These are phyloP conservation scores for Sander vitreus DNA, from an alignment of 2,113 vertebrate species.

Conservation along the genomic window DNA sequence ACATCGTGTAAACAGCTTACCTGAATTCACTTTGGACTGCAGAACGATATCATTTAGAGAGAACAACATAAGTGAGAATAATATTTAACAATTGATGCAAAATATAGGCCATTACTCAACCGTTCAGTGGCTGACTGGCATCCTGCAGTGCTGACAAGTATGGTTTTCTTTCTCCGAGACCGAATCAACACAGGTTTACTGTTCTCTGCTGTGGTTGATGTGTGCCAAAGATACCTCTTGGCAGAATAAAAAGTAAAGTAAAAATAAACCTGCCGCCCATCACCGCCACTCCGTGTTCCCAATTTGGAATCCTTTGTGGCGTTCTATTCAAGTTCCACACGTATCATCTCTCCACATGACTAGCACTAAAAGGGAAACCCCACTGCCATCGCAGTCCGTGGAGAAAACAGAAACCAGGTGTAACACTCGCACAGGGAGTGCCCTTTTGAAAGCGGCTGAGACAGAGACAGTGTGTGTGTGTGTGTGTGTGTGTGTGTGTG, in stretches of 20 bases:
- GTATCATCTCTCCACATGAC: conserved; percentile 82
- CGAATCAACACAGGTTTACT: conserved; percentile 1
- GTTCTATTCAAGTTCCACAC: conserved; percentile 82
- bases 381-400: conserved; percentile 55
- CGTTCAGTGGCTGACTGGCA: not conserved
- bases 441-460: conserved; percentile 59
- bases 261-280: conserved; percentile 68
- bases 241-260: conserved; percentile 50
- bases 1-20: not conserved
- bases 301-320: conserved; percentile 78
- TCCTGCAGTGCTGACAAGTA: not conserved
- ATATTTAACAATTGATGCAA: not conserved
- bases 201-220: conserved; percentile 33
- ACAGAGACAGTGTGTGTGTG: conserved; percentile 8
- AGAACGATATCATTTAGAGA: not conserved
- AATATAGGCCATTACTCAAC: not conserved
- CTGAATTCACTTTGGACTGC: not conserved
- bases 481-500: conserved; percentile 15
- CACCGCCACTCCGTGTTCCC: conserved; percentile 43
- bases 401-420: conserved; percentile 81
- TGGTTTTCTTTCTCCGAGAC: not conserved
- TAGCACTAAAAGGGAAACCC: conserved; percentile 75
- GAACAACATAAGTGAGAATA: not conserved
- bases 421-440: conserved; percentile 71
- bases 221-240: conserved; percentile 53